These are phyloP conservation scores for Idaea straminata DNA, from an alignment of 2,888 invertebrate species.

Conservation along the genomic window DNA sequence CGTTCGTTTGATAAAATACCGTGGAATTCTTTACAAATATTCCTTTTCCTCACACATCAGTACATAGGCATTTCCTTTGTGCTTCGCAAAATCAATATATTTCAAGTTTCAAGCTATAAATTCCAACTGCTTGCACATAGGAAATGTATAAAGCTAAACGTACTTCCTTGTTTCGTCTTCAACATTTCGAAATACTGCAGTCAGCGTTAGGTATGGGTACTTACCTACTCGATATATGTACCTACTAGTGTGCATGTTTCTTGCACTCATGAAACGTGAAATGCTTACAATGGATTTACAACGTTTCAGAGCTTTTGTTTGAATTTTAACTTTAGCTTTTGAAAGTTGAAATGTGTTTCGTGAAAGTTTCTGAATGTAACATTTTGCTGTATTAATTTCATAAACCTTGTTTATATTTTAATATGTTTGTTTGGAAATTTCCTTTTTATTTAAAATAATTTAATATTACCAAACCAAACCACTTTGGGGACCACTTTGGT, in stretches of 20 bases:
- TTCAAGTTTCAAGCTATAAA: not conserved
- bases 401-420: not conserved
- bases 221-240: not conserved
- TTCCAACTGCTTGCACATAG: not conserved
- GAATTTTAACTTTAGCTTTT: not conserved
- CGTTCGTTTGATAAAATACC: too few species aligned
- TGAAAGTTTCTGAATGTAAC: not conserved
- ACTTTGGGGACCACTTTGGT: too few species aligned
- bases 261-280: not conserved
- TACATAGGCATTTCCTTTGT: too few species aligned
- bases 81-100: not conserved
- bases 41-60: too few species aligned
- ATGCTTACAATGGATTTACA: not conserved
- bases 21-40: too few species aligned
- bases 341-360: not conserved
- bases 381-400: conserved; percentile 1
- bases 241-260: not conserved
- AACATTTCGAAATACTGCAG: not conserved
- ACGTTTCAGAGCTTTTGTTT: not conserved
- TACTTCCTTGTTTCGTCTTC: not conserved
- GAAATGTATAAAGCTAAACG: not conserved
- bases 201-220: not conserved
- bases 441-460: too few species aligned
- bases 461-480: too few species aligned
- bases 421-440: too few species aligned